phyloP scores from a whole-genome alignment of 2,888 invertebrate genomes.

The Pemphredon lugubris region DNA sequence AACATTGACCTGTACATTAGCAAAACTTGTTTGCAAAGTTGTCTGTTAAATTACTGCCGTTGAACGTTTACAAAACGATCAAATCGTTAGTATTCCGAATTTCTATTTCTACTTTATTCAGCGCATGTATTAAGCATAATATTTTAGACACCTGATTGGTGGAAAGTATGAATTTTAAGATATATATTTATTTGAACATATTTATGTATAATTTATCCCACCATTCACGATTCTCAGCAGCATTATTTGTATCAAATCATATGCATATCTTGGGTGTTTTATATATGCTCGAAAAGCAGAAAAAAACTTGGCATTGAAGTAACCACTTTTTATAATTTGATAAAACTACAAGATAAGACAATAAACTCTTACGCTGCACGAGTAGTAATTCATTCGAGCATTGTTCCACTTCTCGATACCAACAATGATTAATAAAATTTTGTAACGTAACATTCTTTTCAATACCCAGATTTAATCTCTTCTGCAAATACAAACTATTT shows the following conservation, averaged over 20 bases:
- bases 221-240: slow-evolving; percentile 33
- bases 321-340: slow-evolving; percentile 46
- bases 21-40: slow-evolving; percentile 8
- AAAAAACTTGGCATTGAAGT: slow-evolving; percentile 23
- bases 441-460: slow-evolving; percentile 1
- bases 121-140: slow-evolving; percentile 32
- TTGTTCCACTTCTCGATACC: slow-evolving; percentile 11
- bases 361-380: slow-evolving; percentile 34
- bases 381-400: slow-evolving; percentile 19
- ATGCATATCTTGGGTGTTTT: slow-evolving; percentile 35
- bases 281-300: slow-evolving; percentile 25
- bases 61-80: slow-evolving; percentile 36
- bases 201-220: slow-evolving; percentile 45
- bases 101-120: slow-evolving; percentile 24
- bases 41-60: slow-evolving; percentile 9
- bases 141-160: slow-evolving; percentile 25
- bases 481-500: background rate
- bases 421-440: slow-evolving; percentile 1
- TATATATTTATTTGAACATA: slow-evolving; percentile 45
- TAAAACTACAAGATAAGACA: slow-evolving; percentile 41
- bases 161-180: slow-evolving; percentile 25
- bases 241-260: slow-evolving; percentile 34
- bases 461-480: slow-evolving; percentile 4
- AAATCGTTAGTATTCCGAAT: slow-evolving; percentile 28
- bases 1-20: slow-evolving; percentile 15